Base-by-base conservation (phyloP, 2,113 vertebrate genomes). In the Antidorcas marsupialis region DNA sequence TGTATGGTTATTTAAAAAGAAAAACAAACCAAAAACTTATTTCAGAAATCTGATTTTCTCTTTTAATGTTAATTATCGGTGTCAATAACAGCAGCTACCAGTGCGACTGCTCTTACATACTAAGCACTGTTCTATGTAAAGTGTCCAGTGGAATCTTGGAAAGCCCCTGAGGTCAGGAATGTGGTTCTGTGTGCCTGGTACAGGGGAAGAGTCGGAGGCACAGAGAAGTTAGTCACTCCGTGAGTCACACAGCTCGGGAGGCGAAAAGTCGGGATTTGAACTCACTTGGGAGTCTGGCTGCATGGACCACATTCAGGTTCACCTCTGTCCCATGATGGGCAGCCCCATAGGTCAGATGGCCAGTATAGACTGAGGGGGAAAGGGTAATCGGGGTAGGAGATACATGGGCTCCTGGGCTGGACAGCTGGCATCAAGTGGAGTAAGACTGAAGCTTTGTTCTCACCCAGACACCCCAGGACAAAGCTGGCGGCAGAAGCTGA, bases 231-330 rank as follows among this genome's bases (percentile, higher is more conserved):
- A 5, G 15, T 30, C 39, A 3, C 39, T 10, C 1, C 0, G 0
- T 3, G 39, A n/a, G 19, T 7, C 43, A 52, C 11, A 33, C 5
- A 39, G 95, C 33, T 87, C 1, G 0, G 45, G 9, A 45, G 30
- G 4, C 0, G 0, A 43, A 12, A 11, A 6, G 2, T 0, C 3
- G 0, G 59, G 55, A 6, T 15, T 45, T 87, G 64, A 50, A 43
- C 19, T 13, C 15, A 33, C 15, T 11, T 7, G 1, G 57, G 8
- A 0, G 16, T 53, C 17, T 14, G 9, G 53, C 23, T 27, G 23
- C 21, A 15, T 6, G n/a, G n/a, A 39, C 52, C 23, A 53, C 52
- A 27, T 1, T 83, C 0, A 0, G 81, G n/a, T 25, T 55, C 81
- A 39, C 52, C 2, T 16, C 19, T 2, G 11, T 30, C 43, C 2